Conservation (phyloP, 2,797 vertebrate genomes). For the Acipenser transmontanus region DNA sequence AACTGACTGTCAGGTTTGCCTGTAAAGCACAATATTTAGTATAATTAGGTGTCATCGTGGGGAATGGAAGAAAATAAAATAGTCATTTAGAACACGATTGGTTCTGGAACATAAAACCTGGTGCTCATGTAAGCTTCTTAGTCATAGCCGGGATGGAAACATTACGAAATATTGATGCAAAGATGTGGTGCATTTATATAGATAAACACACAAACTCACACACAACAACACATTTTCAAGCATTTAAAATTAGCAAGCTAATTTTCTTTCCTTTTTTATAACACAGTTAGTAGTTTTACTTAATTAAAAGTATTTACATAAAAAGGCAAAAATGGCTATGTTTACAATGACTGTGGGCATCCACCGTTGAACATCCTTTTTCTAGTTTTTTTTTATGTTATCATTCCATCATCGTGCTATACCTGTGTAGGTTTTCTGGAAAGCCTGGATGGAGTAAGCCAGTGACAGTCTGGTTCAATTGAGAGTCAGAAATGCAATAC, state of each 20-base stretch:
- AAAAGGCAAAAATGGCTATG: too few species aligned
- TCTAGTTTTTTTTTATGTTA: too few species aligned
- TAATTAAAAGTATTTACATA: too few species aligned
- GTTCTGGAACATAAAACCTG: constrained; percentile 33
- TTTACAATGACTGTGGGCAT: too few species aligned
- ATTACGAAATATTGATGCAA: background rate
- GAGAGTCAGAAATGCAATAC: too few species aligned
- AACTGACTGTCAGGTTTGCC: background rate
- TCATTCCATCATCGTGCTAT: too few species aligned
- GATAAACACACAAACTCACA: background rate
- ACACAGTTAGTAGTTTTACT: too few species aligned
- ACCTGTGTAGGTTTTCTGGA: too few species aligned
- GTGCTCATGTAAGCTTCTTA: constrained; percentile 33
- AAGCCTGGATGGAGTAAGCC: too few species aligned
- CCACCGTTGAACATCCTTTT: too few species aligned
- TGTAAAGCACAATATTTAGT: constrained; percentile 41
- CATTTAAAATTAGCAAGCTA: background rate
- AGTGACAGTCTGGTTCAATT: too few species aligned
- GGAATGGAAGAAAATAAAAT: constrained; percentile 28
- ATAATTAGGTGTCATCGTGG: constrained; percentile 42
- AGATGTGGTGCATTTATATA: background rate
- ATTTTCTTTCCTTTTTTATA: too few species aligned
- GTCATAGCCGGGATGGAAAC: background rate
- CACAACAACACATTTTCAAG: background rate
- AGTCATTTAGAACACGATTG: constrained; percentile 38